phyloP scores from a whole-genome alignment of 2,113 vertebrate species.

The Brachyhypopomus gauderio region DNA sequence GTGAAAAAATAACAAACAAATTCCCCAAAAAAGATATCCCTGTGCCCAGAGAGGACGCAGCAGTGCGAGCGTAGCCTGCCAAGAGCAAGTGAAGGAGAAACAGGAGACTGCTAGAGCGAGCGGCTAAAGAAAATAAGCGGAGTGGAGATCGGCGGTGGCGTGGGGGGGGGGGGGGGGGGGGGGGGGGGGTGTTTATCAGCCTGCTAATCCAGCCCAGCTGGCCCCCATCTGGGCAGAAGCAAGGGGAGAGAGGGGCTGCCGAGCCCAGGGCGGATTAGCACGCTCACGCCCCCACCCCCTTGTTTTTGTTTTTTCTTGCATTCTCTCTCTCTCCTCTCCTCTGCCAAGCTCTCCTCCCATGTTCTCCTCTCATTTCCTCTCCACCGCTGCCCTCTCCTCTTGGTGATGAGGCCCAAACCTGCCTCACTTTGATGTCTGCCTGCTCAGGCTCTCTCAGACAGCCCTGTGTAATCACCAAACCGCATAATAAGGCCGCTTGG shows the following conservation, averaged over 20 bases:
- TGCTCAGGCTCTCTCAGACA: constrained; percentile 53
- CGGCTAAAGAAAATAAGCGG: constrained; percentile 76
- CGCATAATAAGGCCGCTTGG: constrained; percentile 68
- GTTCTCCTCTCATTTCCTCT: constrained; percentile 4
- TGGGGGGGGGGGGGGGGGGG: constrained; percentile 68
- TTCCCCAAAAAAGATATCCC: neutral
- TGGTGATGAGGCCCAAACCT: constrained; percentile 68
- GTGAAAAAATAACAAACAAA: neutral
- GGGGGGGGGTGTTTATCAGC: constrained; percentile 73
- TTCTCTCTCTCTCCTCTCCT: neutral
- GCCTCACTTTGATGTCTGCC: constrained; percentile 70
- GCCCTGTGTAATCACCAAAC: constrained; percentile 63
- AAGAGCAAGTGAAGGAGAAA: constrained; percentile 58
- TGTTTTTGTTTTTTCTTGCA: neutral
- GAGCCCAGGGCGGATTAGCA: constrained; percentile 3
- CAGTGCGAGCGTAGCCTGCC: constrained; percentile 18
- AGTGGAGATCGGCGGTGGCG: constrained; percentile 69
- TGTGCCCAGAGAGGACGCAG: constrained; percentile 20
- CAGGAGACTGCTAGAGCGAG: constrained; percentile 64
- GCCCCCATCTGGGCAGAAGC: constrained; percentile 73
- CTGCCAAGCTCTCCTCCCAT: too few species aligned
- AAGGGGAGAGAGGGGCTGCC: neutral
- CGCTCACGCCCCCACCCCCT: neutral
- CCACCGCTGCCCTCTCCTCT: neutral
- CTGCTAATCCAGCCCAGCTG: constrained; percentile 74